These are phyloP conservation scores for Gasteruption jaculator DNA, from an alignment of 2,888 invertebrate species.

Conservation along the genomic window DNA sequence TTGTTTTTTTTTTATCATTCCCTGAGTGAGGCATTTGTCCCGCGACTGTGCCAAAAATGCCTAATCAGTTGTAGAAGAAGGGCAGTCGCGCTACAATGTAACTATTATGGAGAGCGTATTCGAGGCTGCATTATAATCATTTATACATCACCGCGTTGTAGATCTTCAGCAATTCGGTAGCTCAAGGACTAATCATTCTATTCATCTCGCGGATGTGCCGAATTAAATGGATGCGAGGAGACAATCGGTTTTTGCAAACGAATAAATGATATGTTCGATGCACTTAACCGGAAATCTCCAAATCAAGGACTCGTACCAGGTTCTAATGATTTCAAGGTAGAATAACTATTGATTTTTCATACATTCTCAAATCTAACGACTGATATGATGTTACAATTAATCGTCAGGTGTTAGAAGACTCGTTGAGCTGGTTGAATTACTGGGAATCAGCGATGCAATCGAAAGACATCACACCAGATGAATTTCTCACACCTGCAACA, in stretches of 20 bases:
- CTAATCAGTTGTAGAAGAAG: no score
- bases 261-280: conserved; percentile 14
- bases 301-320: no score
- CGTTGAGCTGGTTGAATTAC: conserved; percentile 6
- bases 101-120: conserved; percentile 2
- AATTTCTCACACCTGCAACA: conserved; percentile 7
- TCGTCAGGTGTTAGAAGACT: conserved; percentile 13
- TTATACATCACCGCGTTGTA: conserved; percentile 4
- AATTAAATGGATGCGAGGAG: conserved; percentile 15
- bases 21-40: no score
- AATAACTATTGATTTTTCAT: neutral
- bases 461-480: neutral
- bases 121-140: conserved; percentile 1
- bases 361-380: neutral
- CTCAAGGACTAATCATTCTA: conserved; percentile 9
- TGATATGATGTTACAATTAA: neutral
- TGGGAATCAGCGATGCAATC: no score
- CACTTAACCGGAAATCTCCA: no score
- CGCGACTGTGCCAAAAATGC: no score
- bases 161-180: conserved; percentile 16
- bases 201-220: neutral
- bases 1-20: no score
- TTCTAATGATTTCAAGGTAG: conserved; percentile 6
- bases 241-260: conserved; percentile 16
- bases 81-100: no score